Evolutionary conservation across 2,888 invertebrate genomes (phyloP), one percentile per base, ranked within the genome.

Genomic region (Panzeria rudis): DNA sequence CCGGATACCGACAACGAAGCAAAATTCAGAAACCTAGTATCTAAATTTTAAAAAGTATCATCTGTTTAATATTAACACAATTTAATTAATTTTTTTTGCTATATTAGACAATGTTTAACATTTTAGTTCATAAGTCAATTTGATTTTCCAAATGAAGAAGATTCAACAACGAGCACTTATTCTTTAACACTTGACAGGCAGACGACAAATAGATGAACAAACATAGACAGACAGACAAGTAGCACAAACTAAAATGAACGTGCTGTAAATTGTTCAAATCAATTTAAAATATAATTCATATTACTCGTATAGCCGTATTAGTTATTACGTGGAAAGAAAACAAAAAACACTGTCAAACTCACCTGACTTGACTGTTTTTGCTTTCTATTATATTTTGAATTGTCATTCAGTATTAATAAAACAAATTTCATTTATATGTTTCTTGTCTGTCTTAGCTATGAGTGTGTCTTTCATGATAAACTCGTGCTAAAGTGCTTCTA

Each of bases 401-500:
- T 61, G 68, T 50, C 75, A 32, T 8, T 32, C 6, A 62, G n/a
- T 20, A 3, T 47, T 15, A 61, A 35, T 3, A 64, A 17, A 52
- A 44, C 52, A 64, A 54, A 20, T 1, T 1, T 29, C 2, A 56
- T 44, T 59, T 77, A 9, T 59, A 25, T 68, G 35, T 59, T 56
- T 20, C 25, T 56, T 47, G 66, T 38, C 54, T 20, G 44, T 15
- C 35, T 56, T 50, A 15, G 5, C 47, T 20, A 35, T n/a, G 25
- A 47, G 54, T 66, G 29, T 64, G 56, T n/a, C 25, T 54, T 52
- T 72, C 59, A 47, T 56, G 56, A 80, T 56, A 76, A 76, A 71
- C 76, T 81, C 81, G 77, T 81, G 81, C 68, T 84, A 62, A 84
- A 84, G 80, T 84, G 52, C 17, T n/a, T n/a, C n/a, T 68, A 41